Evolutionary conservation across 1,140 invertebrate species (phyloP).

Genomic region (Heterodera schachtii): DNA sequence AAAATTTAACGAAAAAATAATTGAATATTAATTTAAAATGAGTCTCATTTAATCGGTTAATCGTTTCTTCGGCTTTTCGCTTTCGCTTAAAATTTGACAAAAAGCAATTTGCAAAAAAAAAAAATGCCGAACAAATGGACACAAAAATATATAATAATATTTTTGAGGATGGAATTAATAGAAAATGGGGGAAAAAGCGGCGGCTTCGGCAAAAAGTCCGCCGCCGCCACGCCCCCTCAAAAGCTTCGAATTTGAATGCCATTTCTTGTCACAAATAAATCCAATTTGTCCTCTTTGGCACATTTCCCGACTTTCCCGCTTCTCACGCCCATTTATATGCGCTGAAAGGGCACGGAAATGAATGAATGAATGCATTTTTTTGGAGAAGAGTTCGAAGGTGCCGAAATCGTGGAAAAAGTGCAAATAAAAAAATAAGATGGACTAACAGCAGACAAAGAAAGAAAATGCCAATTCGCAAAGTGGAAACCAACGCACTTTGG

Average conservation of each 20-base stretch:
- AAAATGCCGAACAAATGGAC: too few relatives aligned
- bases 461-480: too few relatives aligned
- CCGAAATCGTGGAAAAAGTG: too few relatives aligned
- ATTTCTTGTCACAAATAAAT: constrained; percentile 4
- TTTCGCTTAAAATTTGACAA: background rate
- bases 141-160: background rate
- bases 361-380: background rate
- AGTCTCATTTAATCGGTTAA: too few relatives aligned
- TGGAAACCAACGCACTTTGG: too few relatives aligned
- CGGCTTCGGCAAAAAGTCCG: background rate
- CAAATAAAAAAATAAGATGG: background rate
- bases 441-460: too few relatives aligned
- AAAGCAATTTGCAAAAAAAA: background rate
- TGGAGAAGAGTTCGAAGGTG: background rate
- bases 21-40: too few relatives aligned
- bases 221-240: background rate
- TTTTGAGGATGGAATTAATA: background rate
- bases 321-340: background rate
- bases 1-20: too few relatives aligned
- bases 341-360: background rate
- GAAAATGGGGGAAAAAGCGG: background rate
- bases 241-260: background rate
- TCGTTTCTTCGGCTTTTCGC: too few relatives aligned
- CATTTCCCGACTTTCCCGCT: background rate
- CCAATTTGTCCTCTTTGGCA: background rate